Evolutionary conservation across 2,113 vertebrate genomes (phyloP), one percentile per base, ranked within the genome.

Genomic region (Salvelinus sp.): DNA sequence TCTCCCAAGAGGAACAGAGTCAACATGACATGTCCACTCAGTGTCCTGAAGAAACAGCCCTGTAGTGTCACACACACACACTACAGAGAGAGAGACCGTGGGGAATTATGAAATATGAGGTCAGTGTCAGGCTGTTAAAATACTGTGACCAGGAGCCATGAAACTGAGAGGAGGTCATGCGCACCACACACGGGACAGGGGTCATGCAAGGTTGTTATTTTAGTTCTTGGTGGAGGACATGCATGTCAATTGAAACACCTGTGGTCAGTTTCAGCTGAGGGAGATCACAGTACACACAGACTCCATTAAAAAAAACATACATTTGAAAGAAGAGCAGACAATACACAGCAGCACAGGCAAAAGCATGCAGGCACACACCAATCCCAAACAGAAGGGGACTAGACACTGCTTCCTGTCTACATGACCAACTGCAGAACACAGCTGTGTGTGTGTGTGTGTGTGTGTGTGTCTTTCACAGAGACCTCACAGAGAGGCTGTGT

Each of bases 391-490:
- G 80, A 83, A 82, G 68, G 81, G 89, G 86, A 86, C 89, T n/a
- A 81, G 58, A 68, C 25, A 66, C 81, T 0, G 77, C 86, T 92
- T 91, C 91, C 88, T 83, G 88, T 88, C 82, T 88, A 74, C 80
- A 83, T 74, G 83, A 85, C 86, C 85, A 89, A 86, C 84, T 88
- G 86, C 83, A 80, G 80, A 86, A 65, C 85, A 86, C 89, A 88
- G 88, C 87, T 74, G 72, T 68, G 27, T 54, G 72, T 25, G 18
- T 44, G 23, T 23, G 23, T 25, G 25, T 25, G 25, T 67, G 68
- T 57, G 67, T 54, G 77, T 54, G 72, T 25, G 18, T 44, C 14
- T 54, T 50, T 69, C 62, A 58, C 62, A 58, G 69, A 57, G 76
- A 57, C 30, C 30, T 30, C 30, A 30, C 30, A 33, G 33, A 75